Evolutionary conservation across 2,888 invertebrate genomes (phyloP), one percentile per base, ranked within the genome.

Genomic region (Notodonta dromedarius): DNA sequence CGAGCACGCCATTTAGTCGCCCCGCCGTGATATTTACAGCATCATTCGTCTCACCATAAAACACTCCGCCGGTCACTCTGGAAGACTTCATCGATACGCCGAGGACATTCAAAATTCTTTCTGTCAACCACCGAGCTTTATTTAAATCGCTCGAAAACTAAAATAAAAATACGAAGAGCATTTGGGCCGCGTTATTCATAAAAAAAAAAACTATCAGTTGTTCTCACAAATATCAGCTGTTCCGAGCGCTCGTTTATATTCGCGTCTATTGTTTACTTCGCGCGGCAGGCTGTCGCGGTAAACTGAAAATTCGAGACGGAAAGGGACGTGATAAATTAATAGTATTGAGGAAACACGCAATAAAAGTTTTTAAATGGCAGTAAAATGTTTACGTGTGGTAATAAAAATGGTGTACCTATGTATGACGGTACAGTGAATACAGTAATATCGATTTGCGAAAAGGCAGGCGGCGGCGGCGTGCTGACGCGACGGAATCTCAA

Each of bases 361-460:
- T 82, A 77, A 83, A 85, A 83, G 61, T 78, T 82, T 74, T 85
- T 75, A 78, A 84, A 79, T 69, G 66, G 70, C 65, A 71, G 71
- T 83, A 73, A 79, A 82, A 77, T 80, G 70, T 84, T 83, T 78
- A 81, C 74, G 75, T 76, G 70, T 71, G 61, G 72, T 69, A 77
- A 79, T 83, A 80, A 83, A 24, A 65, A 80, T 71, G 69, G 75
- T 82, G 73, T 71, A 24, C 24, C 24, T 24, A 80, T 79, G 77
- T 79, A 74, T 70, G 73, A 74, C 70, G 70, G 69, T 73, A 79
- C 79, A 59, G 67, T 74, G 69, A 73, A 74, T 70, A 77, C 70
- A 76, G 72, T 78, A 73, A 81, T 88, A 90, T 88, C 82, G 90
- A 89, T 89, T 88, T 79, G 81, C 70, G 81, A 78, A 74, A 69